Base-by-base conservation (phyloP, 2,888 invertebrate genomes). In the Lacanobia wlatinum region DNA sequence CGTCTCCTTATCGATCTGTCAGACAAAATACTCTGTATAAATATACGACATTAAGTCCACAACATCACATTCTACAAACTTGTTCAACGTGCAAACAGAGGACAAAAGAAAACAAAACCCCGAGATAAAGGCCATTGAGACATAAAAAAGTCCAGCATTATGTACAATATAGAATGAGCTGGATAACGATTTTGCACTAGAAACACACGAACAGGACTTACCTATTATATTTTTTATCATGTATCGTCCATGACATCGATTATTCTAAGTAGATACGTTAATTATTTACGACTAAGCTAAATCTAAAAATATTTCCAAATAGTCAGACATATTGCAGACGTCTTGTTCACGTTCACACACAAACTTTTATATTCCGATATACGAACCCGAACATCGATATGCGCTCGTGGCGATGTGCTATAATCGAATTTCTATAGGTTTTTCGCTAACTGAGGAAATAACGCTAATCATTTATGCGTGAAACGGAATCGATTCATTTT, bases 321-420 rank as follows among this genome's bases (percentile, higher is more conserved):
- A 93, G 96, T 96, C 96, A 94, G 96, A 96, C 96, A 96, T 96
- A 95, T 96, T 96, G 95, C 93, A 95, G 95, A 95, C 95, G 94
- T 95, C 93, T 95, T 91, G 91, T 91, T 93, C 93, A 92, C 92
- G 89, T 90, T 89, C 90, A 91, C 91, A 91, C 90, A 91, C 92
- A 92, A 90, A 91, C 90, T 90, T 88, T 89, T 89, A 81, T 90
- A 88, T 90, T 93, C 92, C 93, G 82, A 88, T 93, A 82, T 82
- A 93, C 93, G 91, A 86, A 87, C 75, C 74, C 65, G 85, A 87
- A 89, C 86, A 87, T 90, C 90, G 87, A 89, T 90, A 89, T 85
- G 83, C 86, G 88, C 88, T 91, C 90, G 89, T 90, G 81, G 88
- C 89, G 85, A 73, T 83, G 80, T 86, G 78, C 84, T 85, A 80